A percentile compares a stretch with the other conserved stretches of the same genome.
phyloP scores from a whole-genome alignment of 2,113 vertebrate species.

The Suncus etruscus region DNA sequence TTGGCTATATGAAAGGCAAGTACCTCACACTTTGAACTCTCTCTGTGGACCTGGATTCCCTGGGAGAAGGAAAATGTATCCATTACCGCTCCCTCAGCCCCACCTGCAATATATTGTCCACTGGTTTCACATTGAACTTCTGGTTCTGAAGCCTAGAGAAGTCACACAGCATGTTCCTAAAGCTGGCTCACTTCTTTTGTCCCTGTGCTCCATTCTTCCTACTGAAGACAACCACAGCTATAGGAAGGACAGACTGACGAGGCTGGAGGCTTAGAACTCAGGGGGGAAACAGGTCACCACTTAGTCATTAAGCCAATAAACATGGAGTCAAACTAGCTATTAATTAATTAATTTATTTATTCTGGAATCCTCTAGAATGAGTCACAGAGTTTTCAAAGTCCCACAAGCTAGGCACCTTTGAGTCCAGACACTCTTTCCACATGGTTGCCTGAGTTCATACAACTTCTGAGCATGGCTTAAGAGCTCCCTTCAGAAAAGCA shows the following conservation, averaged over 20 bases:
- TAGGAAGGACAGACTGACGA: accelerated
- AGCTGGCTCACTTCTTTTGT: not conserved
- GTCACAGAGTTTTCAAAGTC: slow-evolving; percentile 15
- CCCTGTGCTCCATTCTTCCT: not conserved
- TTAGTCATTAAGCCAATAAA: no score
- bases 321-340: not conserved
- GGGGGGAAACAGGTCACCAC: not conserved
- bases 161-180: not conserved
- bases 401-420: not conserved
- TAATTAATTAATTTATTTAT: not conserved
- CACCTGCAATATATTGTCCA: accelerated
- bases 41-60: no score
- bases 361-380: not conserved
- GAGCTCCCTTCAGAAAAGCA: no score
- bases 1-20: no score
- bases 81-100: no score
- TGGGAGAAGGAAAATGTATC: not conserved
- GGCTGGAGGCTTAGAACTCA: not conserved
- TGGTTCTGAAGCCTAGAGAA: not conserved
- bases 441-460: slow-evolving; percentile 42
- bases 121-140: not conserved
- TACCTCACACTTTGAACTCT: no score
- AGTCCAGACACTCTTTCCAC: slow-evolving; percentile 31
- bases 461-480: not conserved
- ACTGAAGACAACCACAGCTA: not conserved